phyloP scores from a whole-genome alignment of 2,797 vertebrate genomes.

The Molothrus ater region DNA sequence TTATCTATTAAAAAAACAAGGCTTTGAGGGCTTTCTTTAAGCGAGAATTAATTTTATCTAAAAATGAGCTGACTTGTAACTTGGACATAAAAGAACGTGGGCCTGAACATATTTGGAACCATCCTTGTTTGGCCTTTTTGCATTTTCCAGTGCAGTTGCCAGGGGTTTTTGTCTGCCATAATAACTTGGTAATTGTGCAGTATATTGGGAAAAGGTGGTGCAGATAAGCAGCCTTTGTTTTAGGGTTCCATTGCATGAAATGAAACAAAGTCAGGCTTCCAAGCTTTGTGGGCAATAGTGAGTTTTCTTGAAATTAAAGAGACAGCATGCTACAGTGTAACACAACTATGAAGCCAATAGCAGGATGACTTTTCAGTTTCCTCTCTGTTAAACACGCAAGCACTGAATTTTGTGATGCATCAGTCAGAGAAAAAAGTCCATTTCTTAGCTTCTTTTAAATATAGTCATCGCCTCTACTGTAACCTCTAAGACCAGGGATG shows the following conservation, averaged over 20 bases:
- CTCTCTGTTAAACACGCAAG: background rate
- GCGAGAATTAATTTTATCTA: background rate
- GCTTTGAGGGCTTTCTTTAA: background rate
- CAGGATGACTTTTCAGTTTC: background rate
- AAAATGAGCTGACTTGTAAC: background rate
- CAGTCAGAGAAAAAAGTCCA: background rate
- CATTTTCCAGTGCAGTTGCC: background rate
- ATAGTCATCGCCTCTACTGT: background rate
- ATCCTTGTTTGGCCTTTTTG: background rate
- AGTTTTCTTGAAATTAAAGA: background rate
- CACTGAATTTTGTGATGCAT: background rate
- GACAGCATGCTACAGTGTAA: background rate
- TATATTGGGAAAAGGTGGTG: background rate
- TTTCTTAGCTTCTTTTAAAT: background rate
- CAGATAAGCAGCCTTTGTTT: background rate
- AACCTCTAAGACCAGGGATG: background rate
- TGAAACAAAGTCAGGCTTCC: background rate
- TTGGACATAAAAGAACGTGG: background rate
- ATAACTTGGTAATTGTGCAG: background rate
- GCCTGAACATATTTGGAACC: background rate
- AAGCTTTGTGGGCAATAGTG: background rate
- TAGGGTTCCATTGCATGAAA: background rate
- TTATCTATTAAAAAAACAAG: background rate
- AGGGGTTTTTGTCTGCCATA: background rate
- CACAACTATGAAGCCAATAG: background rate